Evolutionary conservation across 2,113 vertebrate genomes (phyloP), one percentile per base, ranked within the genome.

Genomic region (Microcebus ravelobensis): DNA sequence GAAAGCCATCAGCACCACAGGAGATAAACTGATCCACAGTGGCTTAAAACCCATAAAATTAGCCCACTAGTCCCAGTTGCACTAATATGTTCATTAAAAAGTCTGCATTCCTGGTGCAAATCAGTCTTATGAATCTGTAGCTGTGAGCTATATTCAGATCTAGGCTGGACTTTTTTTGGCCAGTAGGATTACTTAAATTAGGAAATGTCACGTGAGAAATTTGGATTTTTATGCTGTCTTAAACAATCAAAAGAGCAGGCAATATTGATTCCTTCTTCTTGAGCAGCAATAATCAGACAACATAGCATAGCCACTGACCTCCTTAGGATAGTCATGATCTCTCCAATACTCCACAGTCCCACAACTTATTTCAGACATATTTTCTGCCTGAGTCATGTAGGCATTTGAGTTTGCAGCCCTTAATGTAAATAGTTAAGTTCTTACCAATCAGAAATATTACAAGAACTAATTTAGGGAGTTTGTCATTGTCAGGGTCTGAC

Each of bases 1-100:
- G 5, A 42, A 79, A 39, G 12, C 61, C 25, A 10, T 20, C 20
- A 27, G 57, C 8, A 59, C 21, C 25, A 73, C 18, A 36, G 15
- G 39, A 91, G 45, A 87, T n/a, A 13, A 65, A 70, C 21, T 27
- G 20, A 80, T 29, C 52, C 3, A 25, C 7, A n/a, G 34, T 29
- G 3, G 15, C 71, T 52, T 29, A 86, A 86, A 86, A 50, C 34
- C 71, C 39, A 15, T 50, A 77, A 80, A 70, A 68, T 17, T 14
- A 90, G 29, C 50, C 70, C 31, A 89, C 1, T 0, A 71, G 36
- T 59, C 84, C 21, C 27, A 80, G 39, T 21, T 79, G 6, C 90
- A 8, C 48, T 83, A 90, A 91, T 18, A 80, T 39, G 13, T 59
- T 83, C 65, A 73, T 61, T 87, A 87, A 27, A 97, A 97, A 80